Conservation (phyloP, 2,888 invertebrate genomes). For the Lycia hirtaria region DNA sequence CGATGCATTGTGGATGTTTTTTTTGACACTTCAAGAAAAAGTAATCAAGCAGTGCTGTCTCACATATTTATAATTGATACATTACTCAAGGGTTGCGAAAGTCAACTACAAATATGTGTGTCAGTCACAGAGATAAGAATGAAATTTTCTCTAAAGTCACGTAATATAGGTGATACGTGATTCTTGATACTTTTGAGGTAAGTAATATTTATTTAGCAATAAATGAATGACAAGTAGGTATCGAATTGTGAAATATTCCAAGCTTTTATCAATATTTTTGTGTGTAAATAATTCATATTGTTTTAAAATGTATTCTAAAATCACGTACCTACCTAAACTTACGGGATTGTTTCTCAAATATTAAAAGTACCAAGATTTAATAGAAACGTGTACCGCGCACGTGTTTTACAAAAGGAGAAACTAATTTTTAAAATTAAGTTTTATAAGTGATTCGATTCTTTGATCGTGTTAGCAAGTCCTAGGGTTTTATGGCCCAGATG, state of each 20-base stretch:
- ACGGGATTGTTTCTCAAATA: too few relatives aligned
- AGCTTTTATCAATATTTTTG: not conserved
- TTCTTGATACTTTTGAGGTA: too few relatives aligned
- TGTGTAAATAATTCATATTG: not conserved
- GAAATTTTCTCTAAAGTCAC: constrained; percentile 2
- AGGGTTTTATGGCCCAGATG: too few relatives aligned
- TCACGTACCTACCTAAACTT: not conserved
- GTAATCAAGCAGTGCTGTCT: not conserved
- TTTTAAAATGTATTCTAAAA: not conserved
- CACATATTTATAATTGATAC: constrained; percentile 12
- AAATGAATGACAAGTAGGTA: not conserved
- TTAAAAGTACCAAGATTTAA: too few relatives aligned
- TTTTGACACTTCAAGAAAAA: not conserved
- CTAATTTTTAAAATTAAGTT: too few relatives aligned
- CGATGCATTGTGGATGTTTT: constrained; percentile 19
- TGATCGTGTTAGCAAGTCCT: too few relatives aligned
- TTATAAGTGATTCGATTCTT: too few relatives aligned
- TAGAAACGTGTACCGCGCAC: too few relatives aligned
- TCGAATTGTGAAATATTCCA: not conserved
- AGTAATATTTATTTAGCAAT: not conserved
- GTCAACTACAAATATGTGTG: constrained; percentile 10
- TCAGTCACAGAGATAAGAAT: constrained; percentile 10
- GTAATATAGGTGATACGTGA: not conserved
- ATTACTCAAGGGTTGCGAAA: constrained; percentile 24
- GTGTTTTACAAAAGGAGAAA: too few relatives aligned